phyloP scores from a whole-genome alignment of 2,113 vertebrate species.

The Varanus salvator region DNA sequence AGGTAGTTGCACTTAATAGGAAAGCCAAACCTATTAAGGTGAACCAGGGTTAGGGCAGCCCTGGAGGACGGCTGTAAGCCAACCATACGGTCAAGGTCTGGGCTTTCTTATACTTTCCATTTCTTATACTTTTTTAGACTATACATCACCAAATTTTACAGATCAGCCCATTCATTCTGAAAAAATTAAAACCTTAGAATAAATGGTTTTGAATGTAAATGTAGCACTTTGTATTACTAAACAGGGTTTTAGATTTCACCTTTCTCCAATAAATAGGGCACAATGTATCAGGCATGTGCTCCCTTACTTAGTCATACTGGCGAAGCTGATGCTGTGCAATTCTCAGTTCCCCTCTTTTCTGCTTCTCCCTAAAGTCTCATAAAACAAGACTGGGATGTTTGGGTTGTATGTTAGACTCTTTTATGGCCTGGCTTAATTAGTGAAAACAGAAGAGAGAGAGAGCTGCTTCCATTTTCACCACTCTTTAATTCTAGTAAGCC shows the following conservation, averaged over 20 bases:
- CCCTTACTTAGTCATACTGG: not conserved
- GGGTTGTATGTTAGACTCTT: not conserved
- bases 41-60: too few relatives aligned
- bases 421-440: slow-evolving; percentile 14
- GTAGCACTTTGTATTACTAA: rapidly evolving
- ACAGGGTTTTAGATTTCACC: not conserved
- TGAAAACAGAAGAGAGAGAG: not conserved
- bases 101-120: not conserved
- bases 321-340: not conserved
- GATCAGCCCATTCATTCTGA: not conserved
- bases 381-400: not conserved
- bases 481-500: not conserved
- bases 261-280: not conserved
- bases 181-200: not conserved
- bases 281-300: not conserved
- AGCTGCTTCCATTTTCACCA: not conserved
- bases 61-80: not conserved
- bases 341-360: not conserved
- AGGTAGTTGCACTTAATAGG: not conserved
- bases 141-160: not conserved
- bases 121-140: not conserved
- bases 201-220: not conserved
- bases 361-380: not conserved
- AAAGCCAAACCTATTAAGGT: not conserved
- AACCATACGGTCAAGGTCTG: not conserved